These are phyloP conservation scores for Corythornis vintsioides DNA, from an alignment of 2,113 vertebrate species.

Conservation along the genomic window DNA sequence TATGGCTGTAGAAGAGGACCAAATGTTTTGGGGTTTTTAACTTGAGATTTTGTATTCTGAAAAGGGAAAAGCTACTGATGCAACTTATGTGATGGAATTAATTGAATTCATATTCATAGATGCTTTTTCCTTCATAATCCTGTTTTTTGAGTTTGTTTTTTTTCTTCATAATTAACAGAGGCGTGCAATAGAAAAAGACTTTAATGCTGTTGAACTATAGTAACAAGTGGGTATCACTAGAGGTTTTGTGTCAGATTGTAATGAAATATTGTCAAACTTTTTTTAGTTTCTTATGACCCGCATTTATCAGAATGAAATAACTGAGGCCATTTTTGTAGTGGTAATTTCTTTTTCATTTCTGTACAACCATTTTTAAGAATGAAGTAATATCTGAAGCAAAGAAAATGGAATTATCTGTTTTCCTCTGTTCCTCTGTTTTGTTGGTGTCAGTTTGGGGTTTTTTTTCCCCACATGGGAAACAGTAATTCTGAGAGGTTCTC, in stretches of 20 bases:
- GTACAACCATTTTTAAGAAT: not conserved
- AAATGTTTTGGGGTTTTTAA: not conserved
- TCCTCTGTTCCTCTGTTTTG: not conserved
- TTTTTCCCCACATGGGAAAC: not conserved
- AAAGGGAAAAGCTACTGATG: not conserved
- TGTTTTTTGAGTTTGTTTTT: not conserved
- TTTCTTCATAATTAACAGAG: not conserved
- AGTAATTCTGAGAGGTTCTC: not conserved
- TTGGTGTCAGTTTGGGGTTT: not conserved
- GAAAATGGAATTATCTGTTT: not conserved
- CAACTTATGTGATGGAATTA: not conserved
- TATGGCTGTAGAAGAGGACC: not conserved
- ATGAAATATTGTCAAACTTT: not conserved
- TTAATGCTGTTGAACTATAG: not conserved
- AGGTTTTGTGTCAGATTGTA: not conserved
- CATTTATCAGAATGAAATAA: not conserved
- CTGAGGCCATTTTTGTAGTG: not conserved
- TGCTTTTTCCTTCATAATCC: not conserved
- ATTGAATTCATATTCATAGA: not conserved
- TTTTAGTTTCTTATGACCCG: not conserved
- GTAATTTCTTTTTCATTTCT: not conserved
- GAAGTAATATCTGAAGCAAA: not conserved
- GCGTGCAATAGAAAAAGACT: not conserved
- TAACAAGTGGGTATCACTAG: not conserved
- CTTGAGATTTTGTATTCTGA: not conserved